These are phyloP conservation scores for Copidosoma aretas DNA, from an alignment of 2,888 invertebrate species.

Conservation along the genomic window DNA sequence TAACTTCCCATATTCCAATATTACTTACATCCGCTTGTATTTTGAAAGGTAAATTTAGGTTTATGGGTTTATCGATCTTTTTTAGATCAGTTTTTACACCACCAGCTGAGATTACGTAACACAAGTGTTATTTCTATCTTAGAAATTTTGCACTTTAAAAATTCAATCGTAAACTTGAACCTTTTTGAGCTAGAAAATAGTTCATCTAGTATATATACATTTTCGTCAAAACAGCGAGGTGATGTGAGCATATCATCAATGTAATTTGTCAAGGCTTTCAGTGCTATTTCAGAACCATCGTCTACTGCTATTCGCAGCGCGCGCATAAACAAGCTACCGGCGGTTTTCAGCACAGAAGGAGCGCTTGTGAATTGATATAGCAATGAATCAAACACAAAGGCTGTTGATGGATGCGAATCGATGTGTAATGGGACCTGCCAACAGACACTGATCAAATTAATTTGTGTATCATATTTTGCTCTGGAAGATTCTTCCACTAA, in stretches of 20 bases:
- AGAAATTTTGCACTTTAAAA: too few relatives aligned
- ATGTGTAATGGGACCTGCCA: slow-evolving; percentile 42
- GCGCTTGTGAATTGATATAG: slow-evolving; percentile 40
- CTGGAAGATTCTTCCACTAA: slow-evolving; percentile 40
- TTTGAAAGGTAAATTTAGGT: not conserved
- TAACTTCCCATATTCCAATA: not conserved
- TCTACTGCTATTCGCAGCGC: not conserved
- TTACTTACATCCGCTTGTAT: slow-evolving; percentile 1
- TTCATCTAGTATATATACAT: too few relatives aligned
- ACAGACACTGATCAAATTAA: slow-evolving; percentile 42
- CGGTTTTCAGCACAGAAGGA: slow-evolving; percentile 4
- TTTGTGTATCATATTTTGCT: slow-evolving; percentile 14
- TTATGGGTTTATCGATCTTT: not conserved
- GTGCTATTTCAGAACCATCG: too few relatives aligned
- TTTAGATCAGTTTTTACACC: too few relatives aligned
- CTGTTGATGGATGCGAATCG: slow-evolving; percentile 35
- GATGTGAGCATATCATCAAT: too few relatives aligned
- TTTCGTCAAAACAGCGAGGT: too few relatives aligned
- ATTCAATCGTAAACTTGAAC: too few relatives aligned
- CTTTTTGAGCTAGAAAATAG: too few relatives aligned
- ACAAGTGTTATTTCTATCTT: too few relatives aligned
- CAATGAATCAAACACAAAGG: slow-evolving; percentile 35
- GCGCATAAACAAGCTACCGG: slow-evolving; percentile 3
- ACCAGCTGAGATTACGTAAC: too few relatives aligned
- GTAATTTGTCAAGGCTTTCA: too few relatives aligned